Evolutionary conservation across 2,113 vertebrate genomes (phyloP).

Genomic region (Rhadina sibilatrix): DNA sequence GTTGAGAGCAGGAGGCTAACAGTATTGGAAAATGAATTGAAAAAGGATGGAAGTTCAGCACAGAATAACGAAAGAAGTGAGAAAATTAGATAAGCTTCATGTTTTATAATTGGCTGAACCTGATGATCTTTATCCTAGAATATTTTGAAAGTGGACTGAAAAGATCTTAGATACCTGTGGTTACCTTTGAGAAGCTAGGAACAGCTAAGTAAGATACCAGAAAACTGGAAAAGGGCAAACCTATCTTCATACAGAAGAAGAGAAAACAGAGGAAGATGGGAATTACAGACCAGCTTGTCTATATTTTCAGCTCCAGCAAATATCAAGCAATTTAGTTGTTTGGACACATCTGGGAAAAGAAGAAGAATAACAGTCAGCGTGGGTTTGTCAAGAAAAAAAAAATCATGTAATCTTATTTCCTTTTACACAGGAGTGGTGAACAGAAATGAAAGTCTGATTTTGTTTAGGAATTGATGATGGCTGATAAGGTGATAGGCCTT

Average conservation of each 20-base stretch:
- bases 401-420: background rate
- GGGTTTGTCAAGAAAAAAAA: background rate
- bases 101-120: conserved; percentile 55
- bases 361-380: background rate
- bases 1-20: conserved; percentile 24
- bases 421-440: background rate
- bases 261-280: background rate
- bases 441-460: background rate
- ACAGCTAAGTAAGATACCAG: background rate
- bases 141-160: conserved; percentile 34
- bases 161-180: conserved; percentile 25
- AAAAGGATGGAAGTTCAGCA: conserved; percentile 19
- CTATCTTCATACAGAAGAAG: background rate
- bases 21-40: conserved; percentile 5
- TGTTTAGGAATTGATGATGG: background rate
- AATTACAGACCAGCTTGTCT: background rate
- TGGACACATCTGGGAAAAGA: background rate
- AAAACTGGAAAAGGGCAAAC: background rate
- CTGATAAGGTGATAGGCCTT: background rate
- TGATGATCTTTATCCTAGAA: conserved; percentile 43
- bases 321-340: background rate
- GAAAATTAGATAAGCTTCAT: conserved; percentile 37
- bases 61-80: conserved; percentile 5
- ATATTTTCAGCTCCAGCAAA: conserved; percentile 5
- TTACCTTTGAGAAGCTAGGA: conserved; percentile 6